Evolutionary conservation across 35 echinoderm and acorn worm species (phyloP).

Genomic region (Ophiothrix spiculata): DNA sequence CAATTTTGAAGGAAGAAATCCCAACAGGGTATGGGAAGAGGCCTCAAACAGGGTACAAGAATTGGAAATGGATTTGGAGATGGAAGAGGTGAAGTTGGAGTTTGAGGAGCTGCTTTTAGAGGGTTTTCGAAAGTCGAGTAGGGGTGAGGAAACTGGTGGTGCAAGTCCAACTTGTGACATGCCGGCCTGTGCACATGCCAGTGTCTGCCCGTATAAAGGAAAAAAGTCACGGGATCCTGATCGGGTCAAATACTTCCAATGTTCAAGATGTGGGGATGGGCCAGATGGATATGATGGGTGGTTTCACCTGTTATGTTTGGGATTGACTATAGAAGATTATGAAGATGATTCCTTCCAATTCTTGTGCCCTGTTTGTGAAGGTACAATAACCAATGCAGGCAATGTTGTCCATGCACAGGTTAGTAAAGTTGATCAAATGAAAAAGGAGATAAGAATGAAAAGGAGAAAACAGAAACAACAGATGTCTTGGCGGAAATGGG

Average conservation of each 20-base stretch:
- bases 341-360: not conserved
- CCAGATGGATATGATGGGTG: not conserved
- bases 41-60: not conserved
- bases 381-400: not conserved
- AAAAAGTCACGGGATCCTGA: not conserved
- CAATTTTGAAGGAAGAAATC: not conserved
- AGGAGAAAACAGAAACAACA: not conserved
- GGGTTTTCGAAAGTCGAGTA: not conserved
- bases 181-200: not conserved
- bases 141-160: not conserved
- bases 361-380: constrained; percentile 3
- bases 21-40: not conserved
- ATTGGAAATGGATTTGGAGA: not conserved
- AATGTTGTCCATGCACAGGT: not conserved
- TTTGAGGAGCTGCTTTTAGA: not conserved
- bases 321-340: not conserved
- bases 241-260: not conserved
- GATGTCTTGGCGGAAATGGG: not conserved
- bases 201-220: not conserved
- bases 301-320: not conserved
- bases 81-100: not conserved
- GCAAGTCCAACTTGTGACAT: not conserved
- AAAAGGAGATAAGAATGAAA: no score
- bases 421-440: no score
- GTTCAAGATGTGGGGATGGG: not conserved